These are phyloP conservation scores for Eurystomus glaucurus DNA, from an alignment of 2,797 vertebrate species.

Conservation along the genomic window DNA sequence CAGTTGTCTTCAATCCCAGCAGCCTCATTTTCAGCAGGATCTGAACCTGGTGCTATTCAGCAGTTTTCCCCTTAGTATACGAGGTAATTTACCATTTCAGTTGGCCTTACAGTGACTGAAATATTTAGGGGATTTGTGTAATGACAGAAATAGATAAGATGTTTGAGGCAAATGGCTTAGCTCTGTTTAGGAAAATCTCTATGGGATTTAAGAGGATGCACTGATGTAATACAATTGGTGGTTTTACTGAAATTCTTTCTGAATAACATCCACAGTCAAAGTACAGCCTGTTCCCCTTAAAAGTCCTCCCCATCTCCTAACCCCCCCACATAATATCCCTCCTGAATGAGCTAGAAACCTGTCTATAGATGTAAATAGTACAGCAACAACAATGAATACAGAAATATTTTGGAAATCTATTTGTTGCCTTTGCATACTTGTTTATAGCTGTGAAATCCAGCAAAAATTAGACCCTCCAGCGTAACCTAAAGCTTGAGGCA, in stretches of 20 bases:
- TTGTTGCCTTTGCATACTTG: neutral
- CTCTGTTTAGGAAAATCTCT: constrained; percentile 80
- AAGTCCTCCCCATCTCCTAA: neutral
- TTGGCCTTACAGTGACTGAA: constrained; percentile 60
- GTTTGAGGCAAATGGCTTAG: constrained; percentile 61
- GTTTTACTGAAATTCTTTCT: constrained; percentile 77
- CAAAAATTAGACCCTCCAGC: neutral
- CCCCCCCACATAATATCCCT: neutral
- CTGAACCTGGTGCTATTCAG: neutral
- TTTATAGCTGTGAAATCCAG: neutral
- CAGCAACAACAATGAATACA: neutral
- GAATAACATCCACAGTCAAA: constrained; percentile 48
- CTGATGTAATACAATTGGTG: constrained; percentile 74
- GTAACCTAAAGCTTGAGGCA: neutral
- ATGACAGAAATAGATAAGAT: constrained; percentile 75
- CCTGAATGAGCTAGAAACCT: constrained; percentile 14
- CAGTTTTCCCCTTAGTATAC: constrained; percentile 27
- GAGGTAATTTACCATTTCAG: constrained; percentile 66
- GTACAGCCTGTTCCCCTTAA: neutral
- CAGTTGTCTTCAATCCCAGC: constrained; percentile 38
- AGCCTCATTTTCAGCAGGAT: constrained; percentile 30
- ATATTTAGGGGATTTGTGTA: constrained; percentile 71
- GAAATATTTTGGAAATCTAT: constrained; percentile 51
- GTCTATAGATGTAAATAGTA: constrained; percentile 4
- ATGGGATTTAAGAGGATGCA: constrained; percentile 62